phyloP scores from a whole-genome alignment of 2,113 vertebrate species.

The Microtus richardsoni region DNA sequence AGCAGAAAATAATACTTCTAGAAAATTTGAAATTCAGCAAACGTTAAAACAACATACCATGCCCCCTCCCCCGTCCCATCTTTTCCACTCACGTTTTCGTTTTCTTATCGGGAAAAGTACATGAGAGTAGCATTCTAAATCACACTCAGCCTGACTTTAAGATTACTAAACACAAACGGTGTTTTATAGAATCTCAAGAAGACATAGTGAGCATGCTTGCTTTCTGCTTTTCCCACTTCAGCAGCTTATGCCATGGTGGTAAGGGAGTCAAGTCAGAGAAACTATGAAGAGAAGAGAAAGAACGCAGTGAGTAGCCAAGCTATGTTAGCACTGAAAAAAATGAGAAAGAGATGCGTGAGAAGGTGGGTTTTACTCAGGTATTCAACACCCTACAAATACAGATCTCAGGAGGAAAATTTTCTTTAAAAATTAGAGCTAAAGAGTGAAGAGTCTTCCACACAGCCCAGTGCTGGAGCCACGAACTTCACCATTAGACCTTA shows the following conservation, averaged over 20 bases:
- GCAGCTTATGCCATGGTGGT: neutral
- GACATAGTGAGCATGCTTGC: neutral
- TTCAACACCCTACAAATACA: neutral
- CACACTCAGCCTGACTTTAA: neutral
- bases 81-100: neutral
- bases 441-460: neutral
- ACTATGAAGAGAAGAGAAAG: neutral
- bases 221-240: neutral
- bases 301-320: neutral
- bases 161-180: neutral
- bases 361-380: neutral
- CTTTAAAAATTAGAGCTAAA: neutral
- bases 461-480: neutral
- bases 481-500: neutral
- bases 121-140: neutral
- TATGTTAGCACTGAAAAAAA: neutral
- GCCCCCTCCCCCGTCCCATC: neutral
- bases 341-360: neutral
- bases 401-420: neutral
- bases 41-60: neutral
- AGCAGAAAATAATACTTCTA: conserved; percentile 8
- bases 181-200: neutral
- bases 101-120: conserved; percentile 25
- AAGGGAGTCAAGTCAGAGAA: neutral
- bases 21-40: conserved; percentile 23